Evolutionary conservation across 2,888 invertebrate species (phyloP), one percentile per base, ranked within the genome.

Genomic region (Ernsta delagoae): DNA sequence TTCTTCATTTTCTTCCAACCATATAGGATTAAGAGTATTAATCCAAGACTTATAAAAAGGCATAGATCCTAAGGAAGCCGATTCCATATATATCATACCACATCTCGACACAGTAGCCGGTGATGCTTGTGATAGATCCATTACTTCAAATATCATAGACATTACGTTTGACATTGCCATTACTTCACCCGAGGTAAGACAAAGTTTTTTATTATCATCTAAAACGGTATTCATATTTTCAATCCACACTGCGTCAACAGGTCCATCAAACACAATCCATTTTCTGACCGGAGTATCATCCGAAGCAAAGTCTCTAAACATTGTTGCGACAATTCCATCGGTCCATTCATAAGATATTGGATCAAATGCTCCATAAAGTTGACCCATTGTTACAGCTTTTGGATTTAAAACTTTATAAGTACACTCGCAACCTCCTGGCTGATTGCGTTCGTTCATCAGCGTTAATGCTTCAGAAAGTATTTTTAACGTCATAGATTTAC

Each of bases 241-340:
- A 75, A 98, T 97, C 98, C 98, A 98, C 4, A 97, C 96, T 3
- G 97, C 97, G 86, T 98, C 98, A 3, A 98, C 97, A 0, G 98
- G 98, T 0, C 98, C 98, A 85, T 98, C 98, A 85, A 99, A 98
- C 65, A 99, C 96, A 56, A 99, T 95, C 98, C 98, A 98, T 88
- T 98, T 98, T 71, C 96, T 94, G 75, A 97, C 96, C 0, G 95
- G 94, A 0, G 95, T 95, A 41, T 96, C 95, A 16, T 97, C 96
- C 63, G 95, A 95, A 8, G 97, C 96, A 89, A 96, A 96, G 80
- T 95, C 94, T 79, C 98, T 90, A 88, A 97, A 98, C 86, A 96
- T 96, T 3, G 95, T 96, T 0, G 98, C 96, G 45, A 97, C 96
- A 41, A 98, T 96, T 5, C 98, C 98, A 84, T 98, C 98, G 0